Conservation (phyloP, 2,797 vertebrate species). For the Dryobates pubescens region DNA sequence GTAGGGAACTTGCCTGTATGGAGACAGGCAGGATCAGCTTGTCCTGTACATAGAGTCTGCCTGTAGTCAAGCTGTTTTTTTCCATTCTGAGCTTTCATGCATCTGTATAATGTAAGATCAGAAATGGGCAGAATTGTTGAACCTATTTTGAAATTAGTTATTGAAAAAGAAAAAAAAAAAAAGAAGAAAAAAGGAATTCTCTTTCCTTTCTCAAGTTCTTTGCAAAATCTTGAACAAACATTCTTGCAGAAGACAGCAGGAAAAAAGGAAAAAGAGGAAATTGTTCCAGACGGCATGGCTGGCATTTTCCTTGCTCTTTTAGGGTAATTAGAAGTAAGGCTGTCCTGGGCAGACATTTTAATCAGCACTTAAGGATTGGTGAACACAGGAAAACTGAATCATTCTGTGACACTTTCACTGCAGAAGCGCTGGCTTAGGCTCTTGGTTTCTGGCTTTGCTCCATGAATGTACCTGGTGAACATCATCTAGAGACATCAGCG, state of each 20-base stretch:
- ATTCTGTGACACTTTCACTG: neutral
- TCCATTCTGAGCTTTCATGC: neutral
- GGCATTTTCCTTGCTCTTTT: neutral
- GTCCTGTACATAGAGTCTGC: neutral
- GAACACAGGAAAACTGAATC: neutral
- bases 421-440: neutral
- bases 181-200: neutral
- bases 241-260: neutral
- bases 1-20: neutral
- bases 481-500: neutral
- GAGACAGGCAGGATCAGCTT: neutral
- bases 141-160: neutral
- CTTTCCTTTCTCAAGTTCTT: neutral
- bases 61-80: neutral
- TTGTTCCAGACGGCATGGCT: neutral
- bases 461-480: neutral
- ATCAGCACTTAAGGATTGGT: constrained; percentile 8
- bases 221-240: neutral
- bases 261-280: neutral
- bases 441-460: neutral
- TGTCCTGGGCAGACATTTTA: neutral
- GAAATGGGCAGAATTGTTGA: neutral
- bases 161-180: neutral
- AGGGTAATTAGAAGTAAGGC: constrained; percentile 5
- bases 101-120: neutral